A percentile compares a stretch with the other conserved stretches of the same genome.
phyloP scores from a whole-genome alignment of 64 coral and sea anemone genomes.

The Pocillopora damicornis region DNA sequence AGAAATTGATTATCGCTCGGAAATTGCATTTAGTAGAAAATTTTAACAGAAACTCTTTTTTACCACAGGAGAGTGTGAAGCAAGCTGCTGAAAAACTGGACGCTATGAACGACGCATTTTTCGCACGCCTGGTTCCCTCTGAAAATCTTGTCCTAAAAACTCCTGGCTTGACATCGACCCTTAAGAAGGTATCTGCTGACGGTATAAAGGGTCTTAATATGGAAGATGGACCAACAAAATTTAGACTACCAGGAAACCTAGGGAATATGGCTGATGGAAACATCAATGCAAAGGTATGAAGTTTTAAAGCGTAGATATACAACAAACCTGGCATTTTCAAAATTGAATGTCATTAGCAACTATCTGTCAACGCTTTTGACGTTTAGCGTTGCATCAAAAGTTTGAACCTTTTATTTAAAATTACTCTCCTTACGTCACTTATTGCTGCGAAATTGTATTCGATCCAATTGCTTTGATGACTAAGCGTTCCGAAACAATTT shows the following conservation, averaged over 20 bases:
- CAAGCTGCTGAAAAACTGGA: neutral
- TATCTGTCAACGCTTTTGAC: too few species aligned
- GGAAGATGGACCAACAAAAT: conserved; percentile 21
- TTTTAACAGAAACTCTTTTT: neutral
- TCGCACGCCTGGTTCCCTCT: neutral
- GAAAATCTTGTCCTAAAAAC: conserved; percentile 9
- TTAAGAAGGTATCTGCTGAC: neutral
- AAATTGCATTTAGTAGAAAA: neutral
- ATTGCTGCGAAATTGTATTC: too few species aligned
- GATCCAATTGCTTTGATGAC: too few species aligned
- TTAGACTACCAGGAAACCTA: neutral
- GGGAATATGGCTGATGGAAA: neutral
- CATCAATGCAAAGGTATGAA: conserved; percentile 3
- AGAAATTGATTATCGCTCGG: neutral
- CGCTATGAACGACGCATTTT: conserved; percentile 1
- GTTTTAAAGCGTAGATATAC: neutral
- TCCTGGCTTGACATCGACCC: neutral
- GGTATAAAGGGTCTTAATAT: conserved; percentile 2
- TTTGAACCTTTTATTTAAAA: too few species aligned
- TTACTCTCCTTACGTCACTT: too few species aligned
- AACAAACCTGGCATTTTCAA: too few species aligned
- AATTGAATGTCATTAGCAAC: too few species aligned
- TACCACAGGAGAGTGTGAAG: neutral
- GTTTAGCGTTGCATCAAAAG: too few species aligned
- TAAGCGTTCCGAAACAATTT: too few species aligned